Conservation (phyloP, 2,797 vertebrate species). For the Labeo calbasu region DNA sequence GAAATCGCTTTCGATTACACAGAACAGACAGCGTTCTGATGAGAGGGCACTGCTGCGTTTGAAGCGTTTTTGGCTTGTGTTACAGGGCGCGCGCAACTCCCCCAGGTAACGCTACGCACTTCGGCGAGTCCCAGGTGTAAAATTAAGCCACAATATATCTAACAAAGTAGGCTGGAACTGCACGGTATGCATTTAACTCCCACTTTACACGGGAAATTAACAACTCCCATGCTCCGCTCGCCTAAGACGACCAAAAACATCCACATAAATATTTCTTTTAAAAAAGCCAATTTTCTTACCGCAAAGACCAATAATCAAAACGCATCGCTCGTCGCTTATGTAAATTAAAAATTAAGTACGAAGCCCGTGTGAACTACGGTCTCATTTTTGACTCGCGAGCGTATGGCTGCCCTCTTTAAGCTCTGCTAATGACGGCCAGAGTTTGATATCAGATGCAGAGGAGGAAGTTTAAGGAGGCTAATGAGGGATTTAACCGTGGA, state of each 20-base stretch:
- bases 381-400: slow-evolving; percentile 60
- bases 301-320: slow-evolving; percentile 30
- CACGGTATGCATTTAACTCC: slow-evolving; percentile 36
- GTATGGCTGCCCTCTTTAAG: slow-evolving; percentile 71
- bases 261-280: not conserved
- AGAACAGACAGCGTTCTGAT: slow-evolving; percentile 52
- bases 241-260: slow-evolving; percentile 9
- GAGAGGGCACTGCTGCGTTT: slow-evolving; percentile 54
- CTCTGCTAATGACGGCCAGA: slow-evolving; percentile 65
- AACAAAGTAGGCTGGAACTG: slow-evolving; percentile 36
- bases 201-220: slow-evolving; percentile 22
- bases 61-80: slow-evolving; percentile 54
- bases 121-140: slow-evolving; percentile 54
- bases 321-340: not conserved
- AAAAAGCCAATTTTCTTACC: not conserved
- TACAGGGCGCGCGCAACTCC: slow-evolving; percentile 37
- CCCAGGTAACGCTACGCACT: slow-evolving; percentile 41
- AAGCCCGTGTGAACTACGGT: slow-evolving; percentile 61
- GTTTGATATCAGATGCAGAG: slow-evolving; percentile 69
- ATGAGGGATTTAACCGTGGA: slow-evolving; percentile 74
- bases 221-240: slow-evolving; percentile 9
- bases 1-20: slow-evolving; percentile 54
- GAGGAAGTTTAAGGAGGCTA: slow-evolving; percentile 72
- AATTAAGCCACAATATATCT: slow-evolving; percentile 48
- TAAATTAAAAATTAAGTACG: slow-evolving; percentile 32